Evolutionary conservation across 1,140 invertebrate genomes (phyloP).

Genomic region (Diabrotica virgifera): DNA sequence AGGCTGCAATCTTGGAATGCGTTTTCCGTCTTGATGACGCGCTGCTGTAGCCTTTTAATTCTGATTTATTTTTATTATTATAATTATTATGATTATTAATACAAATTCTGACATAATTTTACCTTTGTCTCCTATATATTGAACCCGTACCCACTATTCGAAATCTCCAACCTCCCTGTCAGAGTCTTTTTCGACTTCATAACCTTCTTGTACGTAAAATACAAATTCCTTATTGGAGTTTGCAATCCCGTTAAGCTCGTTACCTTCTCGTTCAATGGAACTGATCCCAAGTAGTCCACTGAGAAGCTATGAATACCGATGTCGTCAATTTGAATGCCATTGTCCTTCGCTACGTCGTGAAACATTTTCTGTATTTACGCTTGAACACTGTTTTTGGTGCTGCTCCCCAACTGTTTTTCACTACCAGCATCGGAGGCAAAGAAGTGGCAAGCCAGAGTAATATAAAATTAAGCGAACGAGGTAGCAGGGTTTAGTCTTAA

Average conservation of each 20-base stretch:
- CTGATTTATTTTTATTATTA: too few species aligned
- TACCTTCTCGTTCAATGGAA: constrained; percentile 72
- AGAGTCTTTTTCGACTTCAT: constrained; percentile 50
- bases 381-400: constrained; percentile 72
- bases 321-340: constrained; percentile 49
- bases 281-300: constrained; percentile 79
- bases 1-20: too few species aligned
- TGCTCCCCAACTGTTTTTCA: too few species aligned
- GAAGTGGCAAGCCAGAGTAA: too few species aligned
- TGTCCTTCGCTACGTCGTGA: constrained; percentile 70
- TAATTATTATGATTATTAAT: too few species aligned
- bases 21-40: too few species aligned
- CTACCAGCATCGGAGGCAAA: too few species aligned
- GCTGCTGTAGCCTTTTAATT: too few species aligned
- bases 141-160: constrained; percentile 63
- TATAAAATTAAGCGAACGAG: too few species aligned
- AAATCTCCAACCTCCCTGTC: constrained; percentile 66
- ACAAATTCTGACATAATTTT: constrained; percentile 27
- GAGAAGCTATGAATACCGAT: constrained; percentile 57
- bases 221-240: constrained; percentile 75
- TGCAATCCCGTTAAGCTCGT: constrained; percentile 80
- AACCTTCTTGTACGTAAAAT: constrained; percentile 61
- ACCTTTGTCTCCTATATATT: constrained; percentile 57
- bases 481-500: too few species aligned
- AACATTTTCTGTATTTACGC: constrained; percentile 84